A percentile compares a stretch with the other conserved stretches of the same genome.
These are phyloP conservation scores for Colaptes auratus DNA, from an alignment of 2,113 vertebrate genomes.

Conservation along the genomic window DNA sequence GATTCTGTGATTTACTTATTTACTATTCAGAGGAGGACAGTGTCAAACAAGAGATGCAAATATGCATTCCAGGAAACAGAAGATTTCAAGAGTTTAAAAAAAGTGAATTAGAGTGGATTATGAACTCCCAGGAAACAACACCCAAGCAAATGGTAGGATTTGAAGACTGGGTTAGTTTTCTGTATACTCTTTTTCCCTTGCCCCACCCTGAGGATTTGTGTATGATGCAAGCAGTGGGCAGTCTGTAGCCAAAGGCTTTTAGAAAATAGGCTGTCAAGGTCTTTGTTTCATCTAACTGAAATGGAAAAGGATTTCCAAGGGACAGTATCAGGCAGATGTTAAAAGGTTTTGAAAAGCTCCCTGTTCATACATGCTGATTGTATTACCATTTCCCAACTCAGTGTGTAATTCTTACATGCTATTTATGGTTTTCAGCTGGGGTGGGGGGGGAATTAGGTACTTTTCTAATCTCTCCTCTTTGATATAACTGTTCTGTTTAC, in stretches of 20 bases:
- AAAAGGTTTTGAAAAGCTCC: slow-evolving; percentile 42
- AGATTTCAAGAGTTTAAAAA: background rate
- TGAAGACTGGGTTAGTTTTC: background rate
- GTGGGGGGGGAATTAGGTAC: background rate
- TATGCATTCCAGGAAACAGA: background rate
- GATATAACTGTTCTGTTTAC: background rate
- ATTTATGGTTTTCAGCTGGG: background rate
- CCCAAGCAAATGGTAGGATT: background rate
- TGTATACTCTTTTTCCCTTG: background rate
- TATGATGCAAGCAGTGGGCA: background rate
- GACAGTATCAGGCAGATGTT: slow-evolving; percentile 9
- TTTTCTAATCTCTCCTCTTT: background rate
- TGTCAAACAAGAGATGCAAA: background rate
- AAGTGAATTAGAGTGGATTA: background rate
- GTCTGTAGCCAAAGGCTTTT: slow-evolving; percentile 22
- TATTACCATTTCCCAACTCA: slow-evolving; percentile 25
- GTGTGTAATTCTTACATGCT: background rate
- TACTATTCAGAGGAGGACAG: background rate
- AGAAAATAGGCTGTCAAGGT: background rate
- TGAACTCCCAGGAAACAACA: background rate
- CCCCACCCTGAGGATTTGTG: background rate
- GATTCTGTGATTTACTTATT: background rate
- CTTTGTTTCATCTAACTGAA: slow-evolving; percentile 3
- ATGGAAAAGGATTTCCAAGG: slow-evolving; percentile 10
- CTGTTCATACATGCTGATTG: background rate